These are phyloP conservation scores for Aramus guarauna DNA, from an alignment of 2,113 vertebrate species.

Conservation along the genomic window DNA sequence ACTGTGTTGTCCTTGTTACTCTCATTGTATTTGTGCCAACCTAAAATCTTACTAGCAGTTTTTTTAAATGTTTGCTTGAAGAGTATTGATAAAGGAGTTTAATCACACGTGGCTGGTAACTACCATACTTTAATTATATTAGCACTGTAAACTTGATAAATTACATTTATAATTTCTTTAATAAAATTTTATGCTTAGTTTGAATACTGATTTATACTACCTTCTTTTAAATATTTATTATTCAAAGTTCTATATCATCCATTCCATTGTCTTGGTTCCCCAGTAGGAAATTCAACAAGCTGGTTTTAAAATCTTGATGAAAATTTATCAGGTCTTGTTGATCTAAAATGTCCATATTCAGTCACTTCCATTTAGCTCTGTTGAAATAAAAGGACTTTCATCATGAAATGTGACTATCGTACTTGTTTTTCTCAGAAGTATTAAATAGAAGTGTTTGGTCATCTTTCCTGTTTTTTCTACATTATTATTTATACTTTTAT, in stretches of 20 bases:
- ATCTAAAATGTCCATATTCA: not conserved
- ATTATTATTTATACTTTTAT: not conserved
- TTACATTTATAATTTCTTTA: not conserved
- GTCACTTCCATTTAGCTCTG: not conserved
- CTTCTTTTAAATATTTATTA: not conserved
- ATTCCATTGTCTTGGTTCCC: not conserved
- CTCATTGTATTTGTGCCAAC: not conserved
- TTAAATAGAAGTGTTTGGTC: not conserved
- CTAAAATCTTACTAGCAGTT: not conserved
- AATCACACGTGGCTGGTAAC: not conserved
- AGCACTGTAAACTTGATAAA: not conserved
- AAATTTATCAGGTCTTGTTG: not conserved
- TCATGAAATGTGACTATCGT: not conserved
- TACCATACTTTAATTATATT: not conserved
- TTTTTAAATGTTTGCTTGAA: not conserved
- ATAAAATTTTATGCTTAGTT: not conserved
- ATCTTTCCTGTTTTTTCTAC: not conserved
- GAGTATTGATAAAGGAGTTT: not conserved
- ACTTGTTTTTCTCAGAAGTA: not conserved
- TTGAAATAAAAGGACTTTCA: not conserved
- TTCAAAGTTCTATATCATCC: not conserved
- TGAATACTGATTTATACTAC: not conserved
- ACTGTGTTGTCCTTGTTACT: not conserved
- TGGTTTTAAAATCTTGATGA: not conserved
- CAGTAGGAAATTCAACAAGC: not conserved